A percentile compares a stretch with the other conserved stretches of the same genome.
These are phyloP conservation scores for Laticauda colubrina DNA, from an alignment of 2,113 vertebrate genomes.

Conservation along the genomic window DNA sequence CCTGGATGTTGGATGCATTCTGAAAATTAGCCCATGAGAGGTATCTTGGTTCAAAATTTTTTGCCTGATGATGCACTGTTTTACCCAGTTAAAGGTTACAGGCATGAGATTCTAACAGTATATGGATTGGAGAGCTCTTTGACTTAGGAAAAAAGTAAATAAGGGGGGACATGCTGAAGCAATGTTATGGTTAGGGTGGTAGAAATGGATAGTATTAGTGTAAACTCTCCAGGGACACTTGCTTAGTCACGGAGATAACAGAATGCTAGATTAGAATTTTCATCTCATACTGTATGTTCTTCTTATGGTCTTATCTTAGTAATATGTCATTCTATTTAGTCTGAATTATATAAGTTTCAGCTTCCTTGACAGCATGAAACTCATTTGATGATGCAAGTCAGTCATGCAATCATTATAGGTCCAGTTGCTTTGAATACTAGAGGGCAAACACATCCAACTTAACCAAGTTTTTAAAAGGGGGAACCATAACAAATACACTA, in stretches of 20 bases:
- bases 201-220: not conserved
- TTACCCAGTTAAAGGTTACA: not conserved
- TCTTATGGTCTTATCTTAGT: not conserved
- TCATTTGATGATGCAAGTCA: not conserved
- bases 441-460: not conserved
- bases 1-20: not conserved
- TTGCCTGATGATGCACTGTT: not conserved
- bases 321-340: not conserved
- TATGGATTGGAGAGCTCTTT: not conserved
- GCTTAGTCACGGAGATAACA: not conserved
- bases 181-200: not conserved
- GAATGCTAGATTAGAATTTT: not conserved
- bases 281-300: not conserved
- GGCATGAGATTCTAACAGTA: not conserved
- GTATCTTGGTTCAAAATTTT: not conserved
- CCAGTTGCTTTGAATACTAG: not conserved
- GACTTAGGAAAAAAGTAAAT: not conserved
- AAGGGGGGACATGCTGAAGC: not conserved
- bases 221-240: not conserved
- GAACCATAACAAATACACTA: not conserved
- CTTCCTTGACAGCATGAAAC: not conserved
- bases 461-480: not conserved
- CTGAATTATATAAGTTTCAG: not conserved
- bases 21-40: not conserved
- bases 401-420: not conserved